Evolutionary conservation across 2,888 invertebrate genomes (phyloP), one percentile per base, ranked within the genome.

Genomic region (Drosophila tanythrix): DNA sequence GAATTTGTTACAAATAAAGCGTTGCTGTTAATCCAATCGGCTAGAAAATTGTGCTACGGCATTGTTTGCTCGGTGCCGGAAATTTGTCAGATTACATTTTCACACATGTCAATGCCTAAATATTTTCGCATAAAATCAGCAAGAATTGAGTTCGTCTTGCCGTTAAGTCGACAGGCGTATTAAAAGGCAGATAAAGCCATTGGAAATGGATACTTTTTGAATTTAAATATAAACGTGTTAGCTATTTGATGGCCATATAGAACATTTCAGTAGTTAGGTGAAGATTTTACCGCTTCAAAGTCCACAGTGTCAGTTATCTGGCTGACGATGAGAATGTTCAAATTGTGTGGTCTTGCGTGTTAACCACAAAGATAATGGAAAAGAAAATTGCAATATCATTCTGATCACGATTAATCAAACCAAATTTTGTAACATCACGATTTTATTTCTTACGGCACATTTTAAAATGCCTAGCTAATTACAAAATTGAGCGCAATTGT

Each of bases 81-180:
- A 88, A 88, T 88, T 88, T 88, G 88, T 88, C 88, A 89, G 88
- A 85, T 90, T 88, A 78, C 69, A 89, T 89, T 88, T 87, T 64
- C 90, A 88, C 88, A 88, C 89, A 70, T 74, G 64, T 90, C 88
- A 82, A 53, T 13, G 15, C 11, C 27, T 36, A 29, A 48, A 48
- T 21, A 61, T 59, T 61, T 71, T 55, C 58, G 78, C 61, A 61
- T 60, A 67, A 72, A 75, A 67, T 82, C 51, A 35, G 60, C 70
- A 25, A 52, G 61, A 78, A 80, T 74, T 76, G 52, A 79, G 72
- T 74, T 65, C 68, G 56, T 56, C 18, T 35, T 35, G 46, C 21
- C 43, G 57, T n/a, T 89, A 88, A 90, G 82, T 81, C 69, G 91
- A 91, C 91, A 90, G 68, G 86, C 91, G 76, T 89, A 56, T 4